Percentiles rank a stretch among this genome's conserved stretches.
phyloP scores from a whole-genome alignment of 2,888 invertebrate species.

The Brachyopa scutellaris region DNA sequence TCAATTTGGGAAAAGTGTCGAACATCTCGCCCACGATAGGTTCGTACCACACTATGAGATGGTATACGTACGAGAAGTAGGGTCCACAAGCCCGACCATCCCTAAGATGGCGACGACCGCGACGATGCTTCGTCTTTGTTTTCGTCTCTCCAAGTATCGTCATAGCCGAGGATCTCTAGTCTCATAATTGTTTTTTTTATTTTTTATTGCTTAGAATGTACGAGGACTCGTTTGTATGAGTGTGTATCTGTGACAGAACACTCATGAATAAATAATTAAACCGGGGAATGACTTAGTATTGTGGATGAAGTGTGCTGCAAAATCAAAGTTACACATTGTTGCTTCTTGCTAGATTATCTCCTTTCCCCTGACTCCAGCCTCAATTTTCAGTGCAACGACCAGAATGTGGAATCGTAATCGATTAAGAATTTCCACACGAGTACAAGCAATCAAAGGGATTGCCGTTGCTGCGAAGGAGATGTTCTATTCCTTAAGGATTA shows the following conservation, averaged over 20 bases:
- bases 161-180: neutral
- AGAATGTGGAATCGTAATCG: conserved; percentile 15
- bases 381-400: conserved; percentile 29
- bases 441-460: neutral
- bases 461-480: neutral
- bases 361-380: no score
- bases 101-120: conserved; percentile 11
- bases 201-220: neutral
- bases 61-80: neutral
- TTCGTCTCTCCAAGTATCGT: neutral
- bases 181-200: conserved; percentile 17
- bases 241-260: conserved; percentile 24
- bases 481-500: conserved; percentile 19
- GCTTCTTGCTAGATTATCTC: no score
- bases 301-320: neutral
- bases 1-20: conserved; percentile 61
- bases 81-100: conserved; percentile 22
- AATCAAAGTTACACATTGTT: conserved; percentile 12
- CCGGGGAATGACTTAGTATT: neutral
- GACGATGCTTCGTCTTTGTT: neutral
- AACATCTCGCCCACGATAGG: conserved; percentile 33
- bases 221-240: neutral
- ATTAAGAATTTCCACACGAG: conserved; percentile 19
- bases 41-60: conserved; percentile 1
- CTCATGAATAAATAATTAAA: conserved; percentile 50